Conservation (phyloP, 2,888 invertebrate genomes). For the Agrenia bidenticulata region DNA sequence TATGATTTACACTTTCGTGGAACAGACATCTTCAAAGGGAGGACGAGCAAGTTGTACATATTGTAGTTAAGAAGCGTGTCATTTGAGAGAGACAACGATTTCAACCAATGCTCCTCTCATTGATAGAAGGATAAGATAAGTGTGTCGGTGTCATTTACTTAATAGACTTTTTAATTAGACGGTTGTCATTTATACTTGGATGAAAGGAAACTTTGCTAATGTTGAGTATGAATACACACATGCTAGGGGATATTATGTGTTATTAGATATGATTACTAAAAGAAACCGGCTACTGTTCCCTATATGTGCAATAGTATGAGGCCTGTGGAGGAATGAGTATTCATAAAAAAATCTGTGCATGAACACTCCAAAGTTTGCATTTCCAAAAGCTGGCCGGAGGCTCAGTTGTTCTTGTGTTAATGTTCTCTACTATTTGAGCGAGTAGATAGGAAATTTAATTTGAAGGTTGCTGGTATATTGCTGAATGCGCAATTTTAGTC, state of each 20-base stretch:
- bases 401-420: neutral
- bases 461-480: constrained; percentile 33
- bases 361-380: neutral
- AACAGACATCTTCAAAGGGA: neutral
- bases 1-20: neutral
- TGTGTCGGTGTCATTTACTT: constrained; percentile 53
- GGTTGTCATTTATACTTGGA: constrained; percentile 47
- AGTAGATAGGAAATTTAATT: constrained; percentile 26
- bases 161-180: constrained; percentile 53
- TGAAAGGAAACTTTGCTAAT: constrained; percentile 17
- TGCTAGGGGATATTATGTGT: too few relatives aligned
- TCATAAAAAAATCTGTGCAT: constrained; percentile 1
- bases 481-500: constrained; percentile 4
- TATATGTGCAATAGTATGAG: too few relatives aligned
- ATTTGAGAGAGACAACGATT: constrained; percentile 31
- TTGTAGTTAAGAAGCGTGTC: constrained; percentile 44
- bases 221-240: too few relatives aligned
- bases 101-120: constrained; percentile 35
- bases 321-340: neutral
- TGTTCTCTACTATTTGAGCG: neutral
- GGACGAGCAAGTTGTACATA: neutral
- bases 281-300: too few relatives aligned
- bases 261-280: too few relatives aligned
- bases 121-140: constrained; percentile 51
- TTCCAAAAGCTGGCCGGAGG: too few relatives aligned